These are phyloP conservation scores for Acropora yongei DNA, from an alignment of 64 coral and sea anemone genomes.

Conservation along the genomic window DNA sequence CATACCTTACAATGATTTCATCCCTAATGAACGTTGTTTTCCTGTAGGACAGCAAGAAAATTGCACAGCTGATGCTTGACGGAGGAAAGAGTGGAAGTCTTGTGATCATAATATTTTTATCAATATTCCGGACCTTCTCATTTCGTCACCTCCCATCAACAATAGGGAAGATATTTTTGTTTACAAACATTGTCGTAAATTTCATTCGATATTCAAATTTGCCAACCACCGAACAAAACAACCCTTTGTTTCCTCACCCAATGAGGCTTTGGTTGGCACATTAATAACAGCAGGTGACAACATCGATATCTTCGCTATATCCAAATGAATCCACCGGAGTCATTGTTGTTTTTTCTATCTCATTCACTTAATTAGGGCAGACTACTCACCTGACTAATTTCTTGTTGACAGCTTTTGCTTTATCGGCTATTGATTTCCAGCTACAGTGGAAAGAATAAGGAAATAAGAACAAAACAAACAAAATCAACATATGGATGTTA, in stretches of 20 bases:
- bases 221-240: no score
- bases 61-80: neutral
- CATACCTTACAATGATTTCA: constrained; percentile 81
- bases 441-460: constrained; percentile 8
- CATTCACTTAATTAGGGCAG: neutral
- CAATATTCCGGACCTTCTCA: no score
- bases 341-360: no score
- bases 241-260: no score
- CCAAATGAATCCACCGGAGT: no score
- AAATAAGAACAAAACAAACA: neutral
- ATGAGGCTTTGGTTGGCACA: no score
- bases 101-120: neutral
- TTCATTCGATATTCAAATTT: no score
- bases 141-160: no score
- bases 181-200: no score
- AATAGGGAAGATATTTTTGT: no score
- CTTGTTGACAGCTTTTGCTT: constrained; percentile 94
- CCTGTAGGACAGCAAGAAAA: constrained; percentile 35
- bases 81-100: neutral
- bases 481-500: neutral
- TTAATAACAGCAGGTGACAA: no score
- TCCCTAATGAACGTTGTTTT: constrained; percentile 90
- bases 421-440: constrained; percentile 88
- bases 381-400: constrained; percentile 76
- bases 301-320: no score